Conservation (phyloP, 2,797 vertebrate species). For the Hybognathus amarus region DNA sequence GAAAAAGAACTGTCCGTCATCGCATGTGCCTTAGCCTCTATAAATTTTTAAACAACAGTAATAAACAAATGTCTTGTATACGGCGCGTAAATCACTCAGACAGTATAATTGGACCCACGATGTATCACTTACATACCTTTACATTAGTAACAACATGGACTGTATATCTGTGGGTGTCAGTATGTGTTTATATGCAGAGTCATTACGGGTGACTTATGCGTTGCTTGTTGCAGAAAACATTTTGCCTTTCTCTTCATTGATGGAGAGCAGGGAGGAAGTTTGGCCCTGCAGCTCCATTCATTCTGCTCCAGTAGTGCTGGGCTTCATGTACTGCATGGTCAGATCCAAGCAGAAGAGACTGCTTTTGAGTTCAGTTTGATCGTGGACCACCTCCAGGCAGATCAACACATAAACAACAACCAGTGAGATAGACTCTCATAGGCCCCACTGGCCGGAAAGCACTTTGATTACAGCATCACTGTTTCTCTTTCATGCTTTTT, state of each 20-base stretch:
- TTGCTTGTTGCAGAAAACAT: constrained; percentile 34
- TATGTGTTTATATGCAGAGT: constrained; percentile 45
- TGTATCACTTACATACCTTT: constrained; percentile 33
- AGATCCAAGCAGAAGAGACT: constrained; percentile 43
- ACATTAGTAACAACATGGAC: constrained; percentile 10
- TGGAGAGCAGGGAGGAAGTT: constrained; percentile 33
- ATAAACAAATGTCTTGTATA: constrained; percentile 30
- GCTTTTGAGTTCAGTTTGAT: constrained; percentile 49
- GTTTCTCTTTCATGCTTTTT: constrained; percentile 36
- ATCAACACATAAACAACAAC: constrained; percentile 47
- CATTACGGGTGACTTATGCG: constrained; percentile 36
- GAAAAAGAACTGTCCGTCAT: constrained; percentile 17
- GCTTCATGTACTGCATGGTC: constrained; percentile 37
- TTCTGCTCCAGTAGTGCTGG: constrained; percentile 50
- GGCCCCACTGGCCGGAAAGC: neutral
- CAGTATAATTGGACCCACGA: constrained; percentile 17
- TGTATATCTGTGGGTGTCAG: constrained; percentile 29
- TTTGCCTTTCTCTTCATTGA: constrained; percentile 30
- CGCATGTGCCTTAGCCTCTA: neutral
- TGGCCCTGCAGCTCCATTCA: constrained; percentile 39
- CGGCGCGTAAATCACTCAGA: constrained; percentile 15
- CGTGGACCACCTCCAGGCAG: constrained; percentile 43
- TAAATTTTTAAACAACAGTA: constrained; percentile 14
- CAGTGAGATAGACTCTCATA: constrained; percentile 33
- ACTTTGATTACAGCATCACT: constrained; percentile 12